Base-by-base conservation (phyloP, 2,888 invertebrate species). In the Lepidochrysops patricia region DNA sequence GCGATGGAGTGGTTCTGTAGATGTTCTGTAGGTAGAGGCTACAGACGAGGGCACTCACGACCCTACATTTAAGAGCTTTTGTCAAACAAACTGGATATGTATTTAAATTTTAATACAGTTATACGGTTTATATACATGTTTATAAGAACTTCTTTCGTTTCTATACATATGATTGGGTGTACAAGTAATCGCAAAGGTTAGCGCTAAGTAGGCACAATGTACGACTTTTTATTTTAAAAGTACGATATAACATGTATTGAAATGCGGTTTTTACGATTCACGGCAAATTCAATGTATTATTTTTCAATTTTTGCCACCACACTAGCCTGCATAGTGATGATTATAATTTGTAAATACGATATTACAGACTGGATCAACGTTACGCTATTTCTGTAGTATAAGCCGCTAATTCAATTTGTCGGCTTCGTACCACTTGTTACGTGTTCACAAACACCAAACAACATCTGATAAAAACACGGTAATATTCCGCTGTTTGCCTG, bases 361-460 rank as follows among this genome's bases (percentile, higher is more conserved):
- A 29, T 19, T 54, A 32, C 12, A 9, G 54, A 32, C 48, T 5
- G 54, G 32, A 54, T 32, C 54, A 54, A 32, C 52, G 52, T n/a
- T 19, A 19, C 7, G 43, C 54, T 54, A 54, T 54, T 54, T 54
- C 19, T 32, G 54, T 54, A 29, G 54, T 29, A 29, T 54, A 54
- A 54, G 54, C 32, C 15, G 32, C 32, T 54, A 54, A 54, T 54
- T 54, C 19, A 54, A 54, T 54, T 54, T 54, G 32, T 12, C 50
- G 26, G n/a, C 52, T 12, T 32, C 29, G 29, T 19, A 54, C 54
- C 25, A 26, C 26, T 32, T 29, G 27, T 54, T 54, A 54, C 32
- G 54, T 54, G 27, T 4, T 29, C 29, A 29, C 23, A 19, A 49
- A 49, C 23, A 54, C 19, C 7, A 32, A 54, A 32, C 32, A 32